Base-by-base conservation (phyloP, 2,113 vertebrate genomes). In the Hydrochoerus hydrochaeris region DNA sequence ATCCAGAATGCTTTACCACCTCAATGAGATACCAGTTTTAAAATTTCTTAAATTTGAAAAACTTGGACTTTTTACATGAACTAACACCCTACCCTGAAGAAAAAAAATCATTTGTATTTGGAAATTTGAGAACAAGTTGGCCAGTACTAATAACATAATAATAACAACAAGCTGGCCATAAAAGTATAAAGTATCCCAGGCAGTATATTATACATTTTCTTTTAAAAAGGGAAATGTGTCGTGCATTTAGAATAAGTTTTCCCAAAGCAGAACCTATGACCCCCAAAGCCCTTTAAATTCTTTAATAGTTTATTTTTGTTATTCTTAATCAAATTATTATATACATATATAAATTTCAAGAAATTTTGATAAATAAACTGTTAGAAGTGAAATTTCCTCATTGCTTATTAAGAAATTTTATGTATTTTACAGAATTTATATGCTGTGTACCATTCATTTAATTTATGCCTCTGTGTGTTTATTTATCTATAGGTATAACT, bases 41-140 rank as follows among this genome's bases (percentile, higher is more conserved):
- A 78, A 46, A 46, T 90, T 85, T 88, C 54, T 77, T 30, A 78
- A 22, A 80, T 92, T 75, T 84, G 20, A 89, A 92, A 80, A 81
- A 0, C 11, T 46, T 78, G 38, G 4, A 49, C 30, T 86, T 85
- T 85, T 69, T 24, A 65, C 26, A 80, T 80, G 22, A 88, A 81
- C 81, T 75, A 83, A 80, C 14, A 75, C 11, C 7, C 17, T 62
- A 80, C 3, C 13, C 54, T 75, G 9, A 94, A 85, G 73, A 73
- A 91, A 91, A 91, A 58, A 86, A 1, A 60, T 35, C 3, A 95
- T 65, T 88, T 95, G 32, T 26, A 26, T n/a, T 88, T 97, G 49
- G 30, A 95, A 97, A 94, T 67, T 60, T 71, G 17, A 94, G 65
- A 14, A 22, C 8, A 65, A 83, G 2, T 62, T 92, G 80, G 46